Conservation (phyloP, 1,140 invertebrate species). For the Meteorus sp. region DNA sequence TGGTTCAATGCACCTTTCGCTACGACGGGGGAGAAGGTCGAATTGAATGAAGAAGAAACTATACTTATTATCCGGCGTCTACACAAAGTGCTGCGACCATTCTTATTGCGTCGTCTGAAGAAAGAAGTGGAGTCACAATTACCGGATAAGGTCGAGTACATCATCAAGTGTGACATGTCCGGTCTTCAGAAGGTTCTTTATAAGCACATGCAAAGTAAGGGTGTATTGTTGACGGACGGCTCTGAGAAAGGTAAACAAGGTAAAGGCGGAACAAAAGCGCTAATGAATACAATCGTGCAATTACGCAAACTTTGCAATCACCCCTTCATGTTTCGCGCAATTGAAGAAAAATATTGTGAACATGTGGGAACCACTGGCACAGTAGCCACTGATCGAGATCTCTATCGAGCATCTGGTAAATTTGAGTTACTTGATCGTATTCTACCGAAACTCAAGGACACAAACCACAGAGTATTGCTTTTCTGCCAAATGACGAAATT, state of each 20-base stretch:
- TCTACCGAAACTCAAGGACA: slow-evolving; percentile 90
- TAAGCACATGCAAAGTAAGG: slow-evolving; percentile 96
- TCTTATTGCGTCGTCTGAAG: slow-evolving; percentile 92
- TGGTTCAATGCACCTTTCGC: slow-evolving; percentile 99
- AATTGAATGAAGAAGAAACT: slow-evolving; percentile 98
- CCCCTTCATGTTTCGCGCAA: slow-evolving; percentile 98
- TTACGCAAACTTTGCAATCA: slow-evolving; percentile 98
- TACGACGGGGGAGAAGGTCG: slow-evolving; percentile 97
- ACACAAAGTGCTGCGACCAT: slow-evolving; percentile 97
- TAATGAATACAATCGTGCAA: slow-evolving; percentile 99
- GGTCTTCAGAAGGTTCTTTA: slow-evolving; percentile 91
- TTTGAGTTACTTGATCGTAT: slow-evolving; percentile 99
- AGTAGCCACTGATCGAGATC: slow-evolving; percentile 78
- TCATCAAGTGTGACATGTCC: slow-evolving; percentile 99
- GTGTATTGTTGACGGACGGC: slow-evolving; percentile 91
- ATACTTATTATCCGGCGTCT: slow-evolving; percentile 98
- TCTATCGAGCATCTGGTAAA: slow-evolving; percentile 94
- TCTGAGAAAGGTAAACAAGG: slow-evolving; percentile 94
- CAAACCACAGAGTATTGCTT: slow-evolving; percentile 89
- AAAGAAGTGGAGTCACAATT: slow-evolving; percentile 99
- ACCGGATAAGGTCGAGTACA: slow-evolving; percentile 98
- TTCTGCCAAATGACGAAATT: slow-evolving; percentile 99
- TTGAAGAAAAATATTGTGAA: slow-evolving; percentile 96
- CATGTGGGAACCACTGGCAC: slow-evolving; percentile 72
- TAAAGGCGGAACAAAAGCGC: slow-evolving; percentile 91